Evolutionary conservation across 2,797 vertebrate species (phyloP), one percentile per base, ranked within the genome.

Genomic region (Tolypeutes matacus): DNA sequence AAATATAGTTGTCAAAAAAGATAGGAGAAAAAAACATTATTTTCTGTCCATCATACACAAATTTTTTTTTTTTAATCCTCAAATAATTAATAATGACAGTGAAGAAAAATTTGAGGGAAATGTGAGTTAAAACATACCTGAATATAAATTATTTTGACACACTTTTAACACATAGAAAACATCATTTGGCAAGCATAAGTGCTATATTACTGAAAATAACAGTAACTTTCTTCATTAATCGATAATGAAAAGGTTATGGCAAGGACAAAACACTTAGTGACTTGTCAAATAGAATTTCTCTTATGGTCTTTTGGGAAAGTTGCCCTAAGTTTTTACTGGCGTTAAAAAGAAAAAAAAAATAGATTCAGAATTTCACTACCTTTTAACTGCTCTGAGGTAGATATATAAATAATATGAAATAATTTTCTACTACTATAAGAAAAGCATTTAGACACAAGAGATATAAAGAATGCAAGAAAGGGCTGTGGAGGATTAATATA

Each of bases 401-500:
- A 72, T 91, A 39, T 18, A 89, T 51, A 93, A 90, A 95, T 42
- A 94, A 60, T 56, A 36, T 2, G 9, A 96, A 94, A 72, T 70
- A 75, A 39, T 49, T 80, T 94, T 67, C 5, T 76, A 34, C 4
- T 65, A 53, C 39, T 39, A 39, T 86, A 64, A 88, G 76, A 88
- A 73, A 84, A 51, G 3, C 31, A 89, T 89, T 73, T 94, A 77
- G 93, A 81, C 25, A 60, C 8, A 85, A 94, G 29, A 70, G n/a
- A 92, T 92, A 92, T 60, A 93, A 96, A 86, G 70, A 87, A 86
- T 60, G 81, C 12, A 78, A 72, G 70, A 83, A 92, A 92, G 20
- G 72, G 39, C 39, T 82, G 34, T 21, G 9, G 49, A 95, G 31
- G 39, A 95, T 93, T 90, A 92, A 93, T 75, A 25, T 2, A 86